Conservation (phyloP, 2,113 vertebrate species). For the Siniperca knerii region DNA sequence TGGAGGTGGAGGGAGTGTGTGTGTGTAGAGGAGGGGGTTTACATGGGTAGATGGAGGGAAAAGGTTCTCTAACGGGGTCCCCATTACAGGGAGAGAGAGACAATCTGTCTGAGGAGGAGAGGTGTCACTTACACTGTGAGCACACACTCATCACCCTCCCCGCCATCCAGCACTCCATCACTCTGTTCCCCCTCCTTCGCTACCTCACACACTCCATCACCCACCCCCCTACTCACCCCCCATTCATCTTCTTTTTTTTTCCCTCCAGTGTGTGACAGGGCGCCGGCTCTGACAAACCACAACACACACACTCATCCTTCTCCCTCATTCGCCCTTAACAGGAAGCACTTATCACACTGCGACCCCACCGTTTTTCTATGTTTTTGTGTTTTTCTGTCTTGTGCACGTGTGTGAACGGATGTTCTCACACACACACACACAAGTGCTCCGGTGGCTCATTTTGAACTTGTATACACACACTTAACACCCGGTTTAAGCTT, state of each 20-base stretch:
- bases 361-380: not conserved
- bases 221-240: slow-evolving; percentile 4
- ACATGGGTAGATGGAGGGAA: slow-evolving; percentile 49
- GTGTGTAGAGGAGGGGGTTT: slow-evolving; percentile 1
- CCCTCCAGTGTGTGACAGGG: slow-evolving; percentile 9
- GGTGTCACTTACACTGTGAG: slow-evolving; percentile 84
- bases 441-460: not conserved
- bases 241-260: slow-evolving; percentile 14
- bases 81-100: slow-evolving; percentile 78
- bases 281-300: slow-evolving; percentile 53
- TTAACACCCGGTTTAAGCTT: not conserved
- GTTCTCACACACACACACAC: not conserved
- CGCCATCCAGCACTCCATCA: slow-evolving; percentile 67
- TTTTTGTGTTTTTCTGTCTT: slow-evolving; percentile 4
- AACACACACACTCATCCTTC: slow-evolving; percentile 63
- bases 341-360: slow-evolving; percentile 52
- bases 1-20: slow-evolving; percentile 11
- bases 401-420: not conserved
- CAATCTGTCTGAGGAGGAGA: slow-evolving; percentile 86
- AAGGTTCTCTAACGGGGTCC: slow-evolving; percentile 73
- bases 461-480: not conserved
- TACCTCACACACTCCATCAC: slow-evolving; percentile 71
- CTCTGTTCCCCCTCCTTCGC: slow-evolving; percentile 34
- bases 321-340: slow-evolving; percentile 41
- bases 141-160: slow-evolving; percentile 84